A percentile compares a stretch with the other conserved stretches of the same genome.
Evolutionary conservation across 2,888 invertebrate genomes (phyloP).

Genomic region (Embidobia sp.): DNA sequence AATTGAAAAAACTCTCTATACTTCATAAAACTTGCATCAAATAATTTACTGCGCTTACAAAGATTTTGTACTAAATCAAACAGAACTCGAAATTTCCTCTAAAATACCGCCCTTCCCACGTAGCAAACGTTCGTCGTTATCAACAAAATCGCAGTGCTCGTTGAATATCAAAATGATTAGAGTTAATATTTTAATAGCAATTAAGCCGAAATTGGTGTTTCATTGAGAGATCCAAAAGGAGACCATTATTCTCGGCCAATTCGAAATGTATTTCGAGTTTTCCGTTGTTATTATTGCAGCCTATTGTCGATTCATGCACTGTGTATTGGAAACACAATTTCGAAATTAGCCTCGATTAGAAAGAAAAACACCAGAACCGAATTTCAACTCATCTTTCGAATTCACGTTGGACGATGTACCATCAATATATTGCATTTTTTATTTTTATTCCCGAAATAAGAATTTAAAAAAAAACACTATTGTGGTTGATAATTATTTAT

Average conservation of each 20-base stretch:
- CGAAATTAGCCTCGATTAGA: background rate
- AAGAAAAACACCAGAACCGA: too few species aligned
- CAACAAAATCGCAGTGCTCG: background rate
- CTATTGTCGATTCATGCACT: too few species aligned
- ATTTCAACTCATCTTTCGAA: too few species aligned
- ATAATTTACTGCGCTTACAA: too few species aligned
- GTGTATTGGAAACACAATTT: slow-evolving; percentile 5
- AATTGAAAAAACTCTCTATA: background rate
- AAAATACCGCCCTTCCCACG: background rate
- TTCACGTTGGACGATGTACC: too few species aligned
- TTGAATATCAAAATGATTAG: slow-evolving; percentile 19
- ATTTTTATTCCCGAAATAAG: too few species aligned
- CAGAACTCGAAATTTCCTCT: background rate
- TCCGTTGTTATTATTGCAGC: too few species aligned
- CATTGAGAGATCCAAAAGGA: slow-evolving; percentile 25
- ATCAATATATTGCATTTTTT: too few species aligned
- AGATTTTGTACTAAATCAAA: background rate
- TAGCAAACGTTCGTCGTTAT: background rate
- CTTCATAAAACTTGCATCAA: too few species aligned
- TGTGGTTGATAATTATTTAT: too few species aligned
- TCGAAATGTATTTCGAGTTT: slow-evolving; percentile 24
- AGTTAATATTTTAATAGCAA: slow-evolving; percentile 32
- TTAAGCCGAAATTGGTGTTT: slow-evolving; percentile 29
- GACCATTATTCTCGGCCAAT: slow-evolving; percentile 25
- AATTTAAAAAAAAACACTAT: too few species aligned